Conservation (phyloP, 2,888 invertebrate genomes). For the Lordiphosa fenestrarum region DNA sequence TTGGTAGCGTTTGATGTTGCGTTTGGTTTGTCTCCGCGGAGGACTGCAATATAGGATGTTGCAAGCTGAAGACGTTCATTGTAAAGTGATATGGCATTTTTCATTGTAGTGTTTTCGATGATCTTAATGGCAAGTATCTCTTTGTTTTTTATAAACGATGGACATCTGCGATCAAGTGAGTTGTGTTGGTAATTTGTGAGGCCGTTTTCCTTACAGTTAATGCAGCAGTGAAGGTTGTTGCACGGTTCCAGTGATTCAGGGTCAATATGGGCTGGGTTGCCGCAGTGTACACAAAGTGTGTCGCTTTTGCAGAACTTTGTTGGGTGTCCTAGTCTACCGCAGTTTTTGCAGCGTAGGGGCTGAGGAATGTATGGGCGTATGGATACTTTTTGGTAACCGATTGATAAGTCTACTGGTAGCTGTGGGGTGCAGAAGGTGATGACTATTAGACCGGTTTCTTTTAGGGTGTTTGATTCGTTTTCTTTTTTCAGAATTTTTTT, state of each 20-base stretch:
- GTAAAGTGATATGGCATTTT: slow-evolving; percentile 1
- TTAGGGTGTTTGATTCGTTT: neutral
- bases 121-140: slow-evolving; percentile 1
- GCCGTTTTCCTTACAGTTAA: neutral
- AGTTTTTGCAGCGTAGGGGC: neutral
- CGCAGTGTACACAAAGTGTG: neutral
- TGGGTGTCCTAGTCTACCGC: neutral
- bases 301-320: neutral
- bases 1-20: neutral
- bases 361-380: neutral
- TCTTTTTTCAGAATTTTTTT: slow-evolving; percentile 3
- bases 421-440: no score
- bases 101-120: neutral
- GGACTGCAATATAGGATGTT: no score
- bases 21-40: no score
- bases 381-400: no score
- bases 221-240: slow-evolving; percentile 1
- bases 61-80: neutral
- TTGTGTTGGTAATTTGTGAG: slow-evolving; percentile 1
- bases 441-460: no score
- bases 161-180: neutral
- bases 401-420: no score
- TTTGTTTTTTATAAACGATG: slow-evolving; percentile 1
- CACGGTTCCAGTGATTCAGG: neutral
- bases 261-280: neutral